Conservation (phyloP, 2,797 vertebrate genomes). For the Amblyraja radiata region DNA sequence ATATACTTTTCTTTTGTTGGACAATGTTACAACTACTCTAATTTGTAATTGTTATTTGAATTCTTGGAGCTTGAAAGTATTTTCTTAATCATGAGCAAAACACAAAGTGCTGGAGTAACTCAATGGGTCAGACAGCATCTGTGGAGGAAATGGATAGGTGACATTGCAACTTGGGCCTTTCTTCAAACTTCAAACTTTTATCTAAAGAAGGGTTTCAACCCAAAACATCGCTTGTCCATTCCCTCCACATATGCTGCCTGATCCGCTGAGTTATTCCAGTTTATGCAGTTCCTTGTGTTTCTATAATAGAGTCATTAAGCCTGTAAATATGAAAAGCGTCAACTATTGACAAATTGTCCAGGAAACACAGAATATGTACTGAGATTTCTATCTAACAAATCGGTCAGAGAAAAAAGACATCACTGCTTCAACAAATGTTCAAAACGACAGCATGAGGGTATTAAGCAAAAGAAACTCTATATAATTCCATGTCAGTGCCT, state of each 20-base stretch:
- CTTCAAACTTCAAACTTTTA: too few relatives aligned
- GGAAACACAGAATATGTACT: not conserved
- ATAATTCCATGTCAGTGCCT: not conserved
- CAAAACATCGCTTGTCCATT: too few relatives aligned
- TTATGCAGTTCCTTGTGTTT: too few relatives aligned
- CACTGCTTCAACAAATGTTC: not conserved
- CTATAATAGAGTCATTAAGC: not conserved
- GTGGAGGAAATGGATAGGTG: too few relatives aligned
- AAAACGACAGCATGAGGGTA: not conserved
- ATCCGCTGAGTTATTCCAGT: too few relatives aligned
- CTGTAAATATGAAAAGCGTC: not conserved
- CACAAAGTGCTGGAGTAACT: too few relatives aligned
- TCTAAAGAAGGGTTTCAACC: too few relatives aligned
- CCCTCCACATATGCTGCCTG: too few relatives aligned
- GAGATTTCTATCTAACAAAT: not conserved
- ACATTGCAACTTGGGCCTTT: too few relatives aligned
- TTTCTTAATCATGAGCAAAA: not conserved
- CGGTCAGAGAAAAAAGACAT: not conserved
- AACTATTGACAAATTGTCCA: not conserved
- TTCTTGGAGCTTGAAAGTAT: not conserved
- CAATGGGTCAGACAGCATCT: too few relatives aligned
- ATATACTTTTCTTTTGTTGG: not conserved
- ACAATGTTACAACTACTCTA: not conserved
- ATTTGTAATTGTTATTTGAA: not conserved
- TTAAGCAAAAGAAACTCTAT: not conserved